Evolutionary conservation across 2,113 vertebrate genomes (phyloP), one percentile per base, ranked within the genome.

Genomic region (Ivindomyrus marchei): DNA sequence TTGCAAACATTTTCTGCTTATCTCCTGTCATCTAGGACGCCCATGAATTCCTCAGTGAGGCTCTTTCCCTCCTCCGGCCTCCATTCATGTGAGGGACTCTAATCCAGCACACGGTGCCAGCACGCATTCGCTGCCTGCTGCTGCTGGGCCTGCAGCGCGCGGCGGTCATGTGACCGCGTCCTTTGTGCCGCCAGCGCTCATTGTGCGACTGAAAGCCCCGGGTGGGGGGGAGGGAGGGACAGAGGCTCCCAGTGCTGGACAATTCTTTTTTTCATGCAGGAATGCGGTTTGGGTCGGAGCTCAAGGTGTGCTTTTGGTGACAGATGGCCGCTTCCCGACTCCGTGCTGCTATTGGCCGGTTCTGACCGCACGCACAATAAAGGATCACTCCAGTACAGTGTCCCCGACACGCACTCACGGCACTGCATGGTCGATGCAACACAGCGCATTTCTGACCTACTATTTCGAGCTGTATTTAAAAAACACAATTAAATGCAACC

Each of bases 91-190:
- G 86, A 94, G 94, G 53, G 85, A 89, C 92, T 92, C 93, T 89
- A 88, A 91, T 90, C 89, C 91, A 93, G 93, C 93, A 92, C 88
- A 91, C 92, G 93, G 90, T 90, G 91, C 83, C 86, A 91, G 89
- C 89, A 19, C 62, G 52, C 50, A 80, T 52, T 90, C 47, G 24
- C 39, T 50, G 90, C 87, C 80, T 90, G 85, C 87, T 42, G n/a
- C 77, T 17, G 77, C 87, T 19, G 47, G 31, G 24, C 50, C 50
- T 45, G 87, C 9, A 39, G 31, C 36, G 1, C 92, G 88, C 91
- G 92, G 94, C 93, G 94, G 93, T 94, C 94, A 94, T 94, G 94
- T 91, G 93, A 94, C 62, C 9, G 3, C 93, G 92, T 92, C 93
- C 93, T 94, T 90, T 4, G 89, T 93, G 92, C 53, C 9, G 53